Base-by-base conservation (phyloP, 1,140 invertebrate species). In the Hylaeus volcanicus region DNA sequence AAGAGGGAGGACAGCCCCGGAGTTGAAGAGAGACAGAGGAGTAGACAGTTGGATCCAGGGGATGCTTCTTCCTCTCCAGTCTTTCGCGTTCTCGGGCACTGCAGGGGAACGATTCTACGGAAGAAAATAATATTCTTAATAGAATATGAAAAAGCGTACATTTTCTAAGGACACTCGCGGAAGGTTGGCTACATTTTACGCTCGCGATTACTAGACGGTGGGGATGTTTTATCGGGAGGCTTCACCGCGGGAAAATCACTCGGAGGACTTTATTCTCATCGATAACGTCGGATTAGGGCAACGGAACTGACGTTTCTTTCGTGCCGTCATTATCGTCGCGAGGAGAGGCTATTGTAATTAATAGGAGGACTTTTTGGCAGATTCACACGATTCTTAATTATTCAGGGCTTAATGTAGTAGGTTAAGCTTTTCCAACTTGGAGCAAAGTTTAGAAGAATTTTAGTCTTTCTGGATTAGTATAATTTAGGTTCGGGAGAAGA, bases 41-140 rank as follows among this genome's bases (percentile, higher is more conserved):
- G 39, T 71, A 58, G 70, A 72, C 14, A 51, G 61, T 66, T 41
- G 78, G 26, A 70, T 64, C 48, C n/a, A 56, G 72, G 68, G 68
- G 80, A 66, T 82, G 80, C 75, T 82, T 82, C 75, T 82, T 82
- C 80, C 75, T 66, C 75, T 78, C 68, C 64, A 68, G 58, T 78
- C 60, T 82, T 82, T 78, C 74, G 74, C 75, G 75, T 82, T 61
- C 80, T 78, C 68, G 66, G 75, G 60, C 61, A 15, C 68, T 78
- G 61, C 80, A 45, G 64, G n/a, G 66, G 80, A 71, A 71, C 75
- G 74, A 64, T 82, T 82, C 80, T 60, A 65, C 75, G 80, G 75
- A 82, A 72, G 80, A 76, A 75, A 82, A 82, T 82, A 82, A 82
- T 82, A 78, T 78, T 82, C 74, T 78, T 82, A 82, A 82, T 82